Conservation (phyloP, 2,888 invertebrate species). For the Melieria omissa region DNA sequence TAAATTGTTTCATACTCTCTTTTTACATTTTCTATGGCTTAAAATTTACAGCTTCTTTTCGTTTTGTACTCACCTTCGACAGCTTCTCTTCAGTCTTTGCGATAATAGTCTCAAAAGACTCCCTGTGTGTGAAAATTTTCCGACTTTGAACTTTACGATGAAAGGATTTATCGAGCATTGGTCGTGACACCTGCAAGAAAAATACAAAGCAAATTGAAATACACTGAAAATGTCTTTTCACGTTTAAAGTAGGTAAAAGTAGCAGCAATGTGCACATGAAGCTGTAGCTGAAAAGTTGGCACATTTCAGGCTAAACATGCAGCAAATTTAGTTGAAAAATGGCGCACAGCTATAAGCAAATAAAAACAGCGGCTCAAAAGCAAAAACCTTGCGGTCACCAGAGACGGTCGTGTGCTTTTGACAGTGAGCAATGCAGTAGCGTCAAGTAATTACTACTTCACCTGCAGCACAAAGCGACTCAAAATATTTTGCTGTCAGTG, state of each 20-base stretch:
- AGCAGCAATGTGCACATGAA: no score
- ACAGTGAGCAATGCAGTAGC: no score
- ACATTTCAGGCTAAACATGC: no score
- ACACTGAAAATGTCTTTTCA: neutral
- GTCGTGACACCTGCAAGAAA: conserved; percentile 75
- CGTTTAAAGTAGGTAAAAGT: neutral
- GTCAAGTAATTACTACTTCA: no score
- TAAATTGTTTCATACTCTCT: neutral
- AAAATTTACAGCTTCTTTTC: neutral
- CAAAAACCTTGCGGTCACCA: no score
- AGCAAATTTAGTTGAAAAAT: no score
- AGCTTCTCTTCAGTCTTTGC: conserved; percentile 85
- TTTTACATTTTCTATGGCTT: neutral
- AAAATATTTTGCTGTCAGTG: no score
- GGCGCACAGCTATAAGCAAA: no score
- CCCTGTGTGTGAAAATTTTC: conserved; percentile 90
- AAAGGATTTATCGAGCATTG: conserved; percentile 87
- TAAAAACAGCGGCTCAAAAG: no score
- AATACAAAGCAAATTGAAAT: neutral
- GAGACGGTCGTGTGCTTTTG: no score
- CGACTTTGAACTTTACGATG: conserved; percentile 90
- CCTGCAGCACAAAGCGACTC: no score
- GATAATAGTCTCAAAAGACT: conserved; percentile 88
- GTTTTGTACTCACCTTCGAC: conserved; percentile 70
- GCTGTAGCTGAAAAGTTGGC: neutral